Evolutionary conservation across 1,140 invertebrate species (phyloP).

Genomic region (Sitobion miscanthi): DNA sequence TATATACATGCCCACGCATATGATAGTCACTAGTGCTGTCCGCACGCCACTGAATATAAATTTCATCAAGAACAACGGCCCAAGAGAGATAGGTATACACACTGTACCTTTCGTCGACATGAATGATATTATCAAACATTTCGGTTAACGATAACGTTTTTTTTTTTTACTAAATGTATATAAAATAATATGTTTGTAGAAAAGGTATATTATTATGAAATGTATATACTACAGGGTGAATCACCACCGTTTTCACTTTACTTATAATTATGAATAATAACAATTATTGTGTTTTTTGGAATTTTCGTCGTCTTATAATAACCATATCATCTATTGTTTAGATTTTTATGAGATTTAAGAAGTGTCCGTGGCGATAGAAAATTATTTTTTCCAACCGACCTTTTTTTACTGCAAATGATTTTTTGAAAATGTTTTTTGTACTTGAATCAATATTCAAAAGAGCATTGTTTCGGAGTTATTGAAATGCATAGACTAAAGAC

Average conservation of each 20-base stretch:
- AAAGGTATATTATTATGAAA: background rate
- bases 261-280: background rate
- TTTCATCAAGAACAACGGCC: background rate
- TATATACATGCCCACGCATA: background rate
- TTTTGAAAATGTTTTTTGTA: background rate
- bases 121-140: background rate
- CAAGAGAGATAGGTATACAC: background rate
- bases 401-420: background rate
- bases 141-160: background rate
- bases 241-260: background rate
- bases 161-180: background rate
- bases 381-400: background rate
- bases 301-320: no score
- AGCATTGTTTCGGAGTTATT: background rate
- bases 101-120: background rate
- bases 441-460: background rate
- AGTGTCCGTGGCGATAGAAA: background rate
- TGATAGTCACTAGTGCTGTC: background rate
- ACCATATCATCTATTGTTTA: background rate
- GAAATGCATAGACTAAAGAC: background rate
- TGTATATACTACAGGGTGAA: background rate
- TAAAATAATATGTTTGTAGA: no score
- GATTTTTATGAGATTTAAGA: background rate
- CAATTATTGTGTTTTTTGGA: no score
- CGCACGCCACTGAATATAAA: background rate